A percentile compares a stretch with the other conserved stretches of the same genome.
phyloP scores from a whole-genome alignment of 1,140 invertebrate species.

The Heliconius congener region DNA sequence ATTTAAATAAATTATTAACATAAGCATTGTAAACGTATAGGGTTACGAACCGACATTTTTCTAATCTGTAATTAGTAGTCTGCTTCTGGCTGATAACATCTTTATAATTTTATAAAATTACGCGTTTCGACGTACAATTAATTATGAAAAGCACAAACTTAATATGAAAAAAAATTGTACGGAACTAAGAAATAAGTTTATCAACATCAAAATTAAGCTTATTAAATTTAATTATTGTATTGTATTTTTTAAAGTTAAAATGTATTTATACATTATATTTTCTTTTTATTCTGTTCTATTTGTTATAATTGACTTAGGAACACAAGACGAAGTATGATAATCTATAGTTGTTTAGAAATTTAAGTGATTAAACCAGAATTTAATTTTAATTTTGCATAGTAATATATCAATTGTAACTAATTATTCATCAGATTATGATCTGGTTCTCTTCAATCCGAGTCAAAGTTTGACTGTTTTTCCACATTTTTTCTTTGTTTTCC shows the following conservation, averaged over 20 bases:
- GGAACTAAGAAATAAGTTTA: background rate
- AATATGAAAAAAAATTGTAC: background rate
- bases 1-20: background rate
- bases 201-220: background rate
- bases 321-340: constrained; percentile 1
- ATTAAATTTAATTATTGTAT: constrained; percentile 7
- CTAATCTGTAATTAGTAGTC: constrained; percentile 5
- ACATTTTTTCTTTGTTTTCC: constrained; percentile 39
- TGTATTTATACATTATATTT: background rate
- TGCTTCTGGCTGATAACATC: constrained; percentile 1
- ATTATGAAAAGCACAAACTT: background rate
- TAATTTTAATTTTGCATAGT: constrained; percentile 9
- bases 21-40: background rate
- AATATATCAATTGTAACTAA: background rate
- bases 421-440: background rate
- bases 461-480: constrained; percentile 41
- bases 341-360: background rate
- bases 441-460: background rate
- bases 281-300: constrained; percentile 10
- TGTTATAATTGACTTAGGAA: background rate
- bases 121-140: background rate
- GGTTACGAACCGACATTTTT: background rate
- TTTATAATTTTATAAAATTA: background rate
- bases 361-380: background rate
- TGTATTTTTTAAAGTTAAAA: background rate